Evolutionary conservation across 1,140 invertebrate species (phyloP).

Genomic region (Ceratoteleas bidentatus): DNA sequence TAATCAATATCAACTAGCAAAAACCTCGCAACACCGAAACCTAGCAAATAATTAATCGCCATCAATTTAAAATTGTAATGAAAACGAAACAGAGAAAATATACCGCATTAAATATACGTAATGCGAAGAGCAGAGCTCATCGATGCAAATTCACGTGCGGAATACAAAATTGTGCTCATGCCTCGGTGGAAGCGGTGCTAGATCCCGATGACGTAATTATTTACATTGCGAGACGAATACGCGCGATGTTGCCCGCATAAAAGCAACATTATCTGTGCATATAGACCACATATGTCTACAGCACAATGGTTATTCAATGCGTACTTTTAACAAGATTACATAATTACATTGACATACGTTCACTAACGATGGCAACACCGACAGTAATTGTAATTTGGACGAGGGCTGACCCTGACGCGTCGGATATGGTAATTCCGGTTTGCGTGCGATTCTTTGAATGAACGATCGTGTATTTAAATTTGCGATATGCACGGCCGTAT

Average conservation of each 20-base stretch:
- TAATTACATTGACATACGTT: slow-evolving; percentile 24
- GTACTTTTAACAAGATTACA: slow-evolving; percentile 53
- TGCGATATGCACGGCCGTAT: background rate
- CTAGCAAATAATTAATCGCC: background rate
- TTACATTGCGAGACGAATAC: slow-evolving; percentile 31
- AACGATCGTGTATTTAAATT: background rate
- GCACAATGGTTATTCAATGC: slow-evolving; percentile 40
- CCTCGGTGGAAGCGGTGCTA: slow-evolving; percentile 14
- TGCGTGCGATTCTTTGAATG: background rate
- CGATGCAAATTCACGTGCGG: background rate
- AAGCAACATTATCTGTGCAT: slow-evolving; percentile 31
- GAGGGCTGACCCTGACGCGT: background rate
- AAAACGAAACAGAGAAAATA: slow-evolving; percentile 2
- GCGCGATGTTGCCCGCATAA: slow-evolving; percentile 30
- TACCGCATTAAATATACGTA: background rate
- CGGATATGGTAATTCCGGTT: slow-evolving; percentile 11
- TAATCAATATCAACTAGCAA: background rate
- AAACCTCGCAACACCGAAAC: background rate
- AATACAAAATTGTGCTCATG: slow-evolving; percentile 13
- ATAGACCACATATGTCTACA: slow-evolving; percentile 17
- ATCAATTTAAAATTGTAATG: background rate
- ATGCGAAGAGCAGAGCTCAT: background rate
- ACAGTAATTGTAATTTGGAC: slow-evolving; percentile 20
- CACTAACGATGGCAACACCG: slow-evolving; percentile 5
- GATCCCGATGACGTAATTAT: slow-evolving; percentile 39